phyloP scores from a whole-genome alignment of 2,888 invertebrate genomes.

The Diplolepis rosae region DNA sequence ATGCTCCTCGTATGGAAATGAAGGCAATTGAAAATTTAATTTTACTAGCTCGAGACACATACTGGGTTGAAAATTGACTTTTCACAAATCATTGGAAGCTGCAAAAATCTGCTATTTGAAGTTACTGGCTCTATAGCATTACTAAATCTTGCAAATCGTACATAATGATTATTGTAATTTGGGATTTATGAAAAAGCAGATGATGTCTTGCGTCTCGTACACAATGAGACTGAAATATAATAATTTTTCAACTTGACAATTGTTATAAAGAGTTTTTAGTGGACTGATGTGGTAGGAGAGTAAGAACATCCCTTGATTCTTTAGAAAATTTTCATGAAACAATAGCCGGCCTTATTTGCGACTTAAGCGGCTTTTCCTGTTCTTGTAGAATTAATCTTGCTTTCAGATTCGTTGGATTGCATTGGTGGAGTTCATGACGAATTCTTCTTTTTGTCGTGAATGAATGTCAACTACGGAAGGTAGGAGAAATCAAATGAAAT shows the following conservation, averaged over 20 bases:
- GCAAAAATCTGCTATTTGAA: too few species aligned
- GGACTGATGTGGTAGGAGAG: background rate
- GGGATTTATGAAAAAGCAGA: too few species aligned
- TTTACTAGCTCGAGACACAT: background rate
- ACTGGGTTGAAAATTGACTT: background rate
- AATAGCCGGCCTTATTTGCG: constrained; percentile 56
- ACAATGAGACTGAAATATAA: background rate
- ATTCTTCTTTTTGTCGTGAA: too few species aligned
- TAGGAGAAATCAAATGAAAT: too few species aligned
- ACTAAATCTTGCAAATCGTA: too few species aligned
- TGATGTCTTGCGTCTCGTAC: too few species aligned
- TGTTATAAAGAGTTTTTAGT: background rate
- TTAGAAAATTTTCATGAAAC: constrained; percentile 62
- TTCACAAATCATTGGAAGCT: too few species aligned
- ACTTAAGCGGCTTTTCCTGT: constrained; percentile 54
- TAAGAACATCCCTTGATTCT: background rate
- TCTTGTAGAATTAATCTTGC: constrained; percentile 24
- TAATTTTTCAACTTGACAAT: background rate
- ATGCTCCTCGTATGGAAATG: background rate
- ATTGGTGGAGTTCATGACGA: too few species aligned
- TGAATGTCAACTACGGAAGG: too few species aligned
- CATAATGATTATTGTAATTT: too few species aligned
- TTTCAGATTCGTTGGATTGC: background rate
- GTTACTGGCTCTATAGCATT: too few species aligned
- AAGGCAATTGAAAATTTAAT: background rate